Conservation (phyloP, 1,140 invertebrate genomes). For the Halyomorpha halys region DNA sequence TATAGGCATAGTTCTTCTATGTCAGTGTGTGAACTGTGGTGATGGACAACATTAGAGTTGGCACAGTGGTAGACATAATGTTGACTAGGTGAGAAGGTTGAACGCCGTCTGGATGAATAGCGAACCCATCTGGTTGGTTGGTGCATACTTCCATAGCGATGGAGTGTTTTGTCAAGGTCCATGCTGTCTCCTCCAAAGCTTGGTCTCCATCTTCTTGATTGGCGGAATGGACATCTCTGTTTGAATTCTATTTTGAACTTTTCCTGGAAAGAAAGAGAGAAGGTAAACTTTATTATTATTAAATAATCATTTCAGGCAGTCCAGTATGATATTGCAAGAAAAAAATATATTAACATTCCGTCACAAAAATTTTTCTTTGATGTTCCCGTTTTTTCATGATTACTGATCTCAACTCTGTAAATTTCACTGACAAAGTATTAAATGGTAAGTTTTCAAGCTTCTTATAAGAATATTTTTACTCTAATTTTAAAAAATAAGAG, state of each 20-base stretch:
- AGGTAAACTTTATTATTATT: slow-evolving; percentile 5
- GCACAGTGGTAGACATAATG: slow-evolving; percentile 27
- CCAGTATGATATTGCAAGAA: too few species aligned
- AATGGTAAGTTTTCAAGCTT: too few species aligned
- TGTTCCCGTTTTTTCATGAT: too few species aligned
- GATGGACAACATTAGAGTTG: slow-evolving; percentile 23
- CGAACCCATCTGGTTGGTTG: slow-evolving; percentile 3
- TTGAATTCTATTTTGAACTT: slow-evolving; percentile 62
- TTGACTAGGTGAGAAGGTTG: slow-evolving; percentile 9
- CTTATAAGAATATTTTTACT: too few species aligned
- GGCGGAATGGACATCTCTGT: slow-evolving; percentile 46
- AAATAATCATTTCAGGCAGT: too few species aligned
- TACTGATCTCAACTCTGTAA: too few species aligned
- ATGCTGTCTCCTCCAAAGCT: slow-evolving; percentile 34
- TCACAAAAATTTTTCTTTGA: too few species aligned
- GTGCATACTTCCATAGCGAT: slow-evolving; percentile 19
- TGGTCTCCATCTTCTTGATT: slow-evolving; percentile 36
- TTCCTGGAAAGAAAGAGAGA: slow-evolving; percentile 42
- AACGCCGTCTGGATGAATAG: slow-evolving; percentile 15
- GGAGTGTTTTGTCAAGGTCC: slow-evolving; percentile 33
- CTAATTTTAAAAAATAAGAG: too few species aligned
- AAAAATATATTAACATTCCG: too few species aligned
- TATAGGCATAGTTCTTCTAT: slow-evolving; percentile 27
- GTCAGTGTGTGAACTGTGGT: slow-evolving; percentile 25
- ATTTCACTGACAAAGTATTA: too few species aligned